Conservation (phyloP, 2,797 vertebrate species). For the Cottoperca gobio region DNA sequence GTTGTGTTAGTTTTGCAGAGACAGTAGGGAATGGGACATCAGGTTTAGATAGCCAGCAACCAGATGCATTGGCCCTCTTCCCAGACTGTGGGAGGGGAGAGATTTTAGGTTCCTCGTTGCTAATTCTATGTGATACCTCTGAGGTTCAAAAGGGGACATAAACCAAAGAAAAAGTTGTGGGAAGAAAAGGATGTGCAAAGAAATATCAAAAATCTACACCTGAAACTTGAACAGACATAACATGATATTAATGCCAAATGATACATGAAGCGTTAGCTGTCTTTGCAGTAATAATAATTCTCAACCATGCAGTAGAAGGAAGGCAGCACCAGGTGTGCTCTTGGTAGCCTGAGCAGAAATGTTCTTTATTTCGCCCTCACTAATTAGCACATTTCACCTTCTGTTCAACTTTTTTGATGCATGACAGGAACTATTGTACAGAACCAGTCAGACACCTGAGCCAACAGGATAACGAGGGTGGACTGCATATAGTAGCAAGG, state of each 20-base stretch:
- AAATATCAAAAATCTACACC: not conserved
- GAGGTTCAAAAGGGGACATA: conserved; percentile 40
- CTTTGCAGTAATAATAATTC: not conserved
- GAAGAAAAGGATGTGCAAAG: not conserved
- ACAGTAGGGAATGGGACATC: conserved; percentile 45
- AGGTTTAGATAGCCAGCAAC: conserved; percentile 47
- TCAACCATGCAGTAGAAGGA: not conserved
- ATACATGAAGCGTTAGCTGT: not conserved
- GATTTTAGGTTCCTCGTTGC: conserved; percentile 48
- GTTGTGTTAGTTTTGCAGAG: conserved; percentile 40
- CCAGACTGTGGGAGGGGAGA: conserved; percentile 54
- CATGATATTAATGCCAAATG: not conserved
- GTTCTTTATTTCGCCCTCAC: not conserved
- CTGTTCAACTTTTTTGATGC: conserved; percentile 4
- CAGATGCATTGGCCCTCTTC: conserved; percentile 70
- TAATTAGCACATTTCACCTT: conserved; percentile 40
- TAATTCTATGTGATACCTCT: conserved; percentile 47
- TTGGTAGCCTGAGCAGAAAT: not conserved
- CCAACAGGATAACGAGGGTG: not conserved
- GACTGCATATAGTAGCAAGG: not conserved
- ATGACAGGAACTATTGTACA: conserved; percentile 12
- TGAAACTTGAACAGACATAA: conserved; percentile 4
- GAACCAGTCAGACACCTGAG: conserved; percentile 10
- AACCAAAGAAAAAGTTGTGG: conserved; percentile 43
- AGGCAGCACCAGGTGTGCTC: conserved; percentile 1